Percentiles rank a stretch among this genome's conserved stretches.
These are phyloP conservation scores for Cephalopholis sonnerati DNA, from an alignment of 2,113 vertebrate genomes.

Conservation along the genomic window DNA sequence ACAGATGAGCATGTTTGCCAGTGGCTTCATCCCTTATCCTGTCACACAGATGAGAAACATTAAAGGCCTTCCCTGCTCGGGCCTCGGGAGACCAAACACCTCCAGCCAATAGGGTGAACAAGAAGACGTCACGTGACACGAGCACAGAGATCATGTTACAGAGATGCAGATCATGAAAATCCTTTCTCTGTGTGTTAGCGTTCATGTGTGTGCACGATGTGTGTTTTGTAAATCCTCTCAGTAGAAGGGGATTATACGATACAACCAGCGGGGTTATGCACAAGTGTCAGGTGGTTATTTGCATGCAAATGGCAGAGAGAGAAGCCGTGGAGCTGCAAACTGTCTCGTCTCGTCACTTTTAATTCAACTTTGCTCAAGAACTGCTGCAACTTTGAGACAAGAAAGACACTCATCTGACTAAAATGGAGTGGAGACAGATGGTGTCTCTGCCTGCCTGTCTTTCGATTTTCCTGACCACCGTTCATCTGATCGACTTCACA, in stretches of 20 bases:
- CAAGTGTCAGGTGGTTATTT: constrained; percentile 64
- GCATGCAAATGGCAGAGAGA: constrained; percentile 45
- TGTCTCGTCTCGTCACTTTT: not conserved
- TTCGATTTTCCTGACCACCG: too few relatives aligned
- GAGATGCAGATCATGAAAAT: constrained; percentile 55
- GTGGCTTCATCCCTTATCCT: constrained; percentile 47
- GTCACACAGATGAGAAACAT: constrained; percentile 44
- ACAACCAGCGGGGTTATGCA: constrained; percentile 9
- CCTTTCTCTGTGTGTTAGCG: constrained; percentile 12
- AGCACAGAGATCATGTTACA: constrained; percentile 20
- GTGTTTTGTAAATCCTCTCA: constrained; percentile 44
- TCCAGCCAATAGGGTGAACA: constrained; percentile 23
- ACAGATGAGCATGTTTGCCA: constrained; percentile 22
- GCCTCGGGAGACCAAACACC: not conserved
- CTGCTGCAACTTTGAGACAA: not conserved
- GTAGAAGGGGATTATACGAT: constrained; percentile 44
- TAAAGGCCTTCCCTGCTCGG: constrained; percentile 5
- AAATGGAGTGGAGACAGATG: too few relatives aligned
- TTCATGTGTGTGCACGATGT: constrained; percentile 14
- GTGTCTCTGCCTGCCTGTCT: too few relatives aligned
- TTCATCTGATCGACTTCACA: too few relatives aligned
- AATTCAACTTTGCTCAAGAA: constrained; percentile 17
- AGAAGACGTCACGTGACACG: constrained; percentile 21
- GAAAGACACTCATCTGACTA: not conserved
- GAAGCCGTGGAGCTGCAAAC: not conserved